phyloP scores from a whole-genome alignment of 2,113 vertebrate genomes.

The Columba livia region DNA sequence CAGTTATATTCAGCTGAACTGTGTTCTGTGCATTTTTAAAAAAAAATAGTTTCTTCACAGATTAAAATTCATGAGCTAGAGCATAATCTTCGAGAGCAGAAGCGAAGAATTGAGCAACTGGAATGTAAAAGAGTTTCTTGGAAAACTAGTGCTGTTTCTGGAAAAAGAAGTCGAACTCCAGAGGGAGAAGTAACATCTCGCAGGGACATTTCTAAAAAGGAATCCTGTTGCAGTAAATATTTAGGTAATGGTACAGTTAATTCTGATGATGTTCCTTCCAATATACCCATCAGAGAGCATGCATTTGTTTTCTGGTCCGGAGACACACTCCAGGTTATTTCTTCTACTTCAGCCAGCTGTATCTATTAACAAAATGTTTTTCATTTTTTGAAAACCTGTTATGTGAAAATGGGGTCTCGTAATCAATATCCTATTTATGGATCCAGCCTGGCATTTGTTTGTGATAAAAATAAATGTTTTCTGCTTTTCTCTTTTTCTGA shows the following conservation, averaged over 20 bases:
- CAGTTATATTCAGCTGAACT: neutral
- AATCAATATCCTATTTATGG: neutral
- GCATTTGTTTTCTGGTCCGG: neutral
- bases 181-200: neutral
- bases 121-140: slow-evolving; percentile 39
- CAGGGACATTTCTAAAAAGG: neutral
- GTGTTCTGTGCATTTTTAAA: neutral
- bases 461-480: neutral
- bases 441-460: neutral
- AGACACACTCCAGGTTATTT: neutral
- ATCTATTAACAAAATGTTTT: neutral
- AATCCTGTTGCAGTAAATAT: slow-evolving; percentile 40
- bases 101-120: slow-evolving; percentile 50
- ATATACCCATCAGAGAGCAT: neutral
- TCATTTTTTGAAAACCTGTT: neutral
- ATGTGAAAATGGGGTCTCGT: neutral
- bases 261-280: neutral
- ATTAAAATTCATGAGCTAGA: slow-evolving; percentile 63
- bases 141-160: slow-evolving; percentile 4
- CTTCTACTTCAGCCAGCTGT: neutral
- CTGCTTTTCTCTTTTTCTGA: neutral
- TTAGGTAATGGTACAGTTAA: slow-evolving; percentile 40
- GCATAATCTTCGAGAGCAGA: slow-evolving; percentile 50
- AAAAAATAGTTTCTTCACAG: slow-evolving; percentile 20
- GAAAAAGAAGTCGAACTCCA: neutral